Base-by-base conservation (phyloP, 2,888 invertebrate genomes). In the Acronicta psi region DNA sequence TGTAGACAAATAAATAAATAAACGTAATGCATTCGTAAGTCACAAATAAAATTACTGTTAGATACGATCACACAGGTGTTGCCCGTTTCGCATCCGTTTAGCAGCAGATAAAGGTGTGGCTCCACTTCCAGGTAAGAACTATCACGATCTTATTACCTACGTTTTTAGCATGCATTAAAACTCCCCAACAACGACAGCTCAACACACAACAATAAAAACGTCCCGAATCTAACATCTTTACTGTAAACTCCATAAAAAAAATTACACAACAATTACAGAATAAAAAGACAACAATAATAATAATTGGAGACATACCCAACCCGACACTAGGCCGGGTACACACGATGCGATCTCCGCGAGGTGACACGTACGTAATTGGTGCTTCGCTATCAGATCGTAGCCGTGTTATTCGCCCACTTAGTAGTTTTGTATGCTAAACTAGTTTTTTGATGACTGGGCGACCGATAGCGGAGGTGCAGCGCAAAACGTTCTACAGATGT, bases 291-390 rank as follows among this genome's bases (percentile, higher is more conserved):
- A 78, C 56, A 65, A 67, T 54, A 38, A 70, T 72, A 75, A 84
- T 91, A 91, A 91, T 91, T 91, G 90, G 87, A 80, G 83, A 17
- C 8, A 10, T 16, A 31, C 85, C 88, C 85, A 88, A 86, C 85
- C 88, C 85, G 88, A 86, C 86, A 82, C 85, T 78, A 61, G 77
- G 74, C 66, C 54, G 59, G 38, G 64, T 58, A 59, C 69, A 73
- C 77, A 73, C 74, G 87, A 90, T 89, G 79, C 52, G 73, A 89
- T 87, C 88, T 73, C 61, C 69, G 77, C 75, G 72, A 91, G 90
- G 91, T 90, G 92, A 89, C 93, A 93, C 93, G 93, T 93, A 92
- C 92, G 87, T 93, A 93, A 93, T 93, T 92, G 93, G 86, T 68
- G 72, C 58, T 36, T 31, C 55, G 41, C 75, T 90, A 92, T 92